Evolutionary conservation across 2,797 vertebrate genomes (phyloP), one percentile per base, ranked within the genome.

Genomic region (Erithacus rubecula): DNA sequence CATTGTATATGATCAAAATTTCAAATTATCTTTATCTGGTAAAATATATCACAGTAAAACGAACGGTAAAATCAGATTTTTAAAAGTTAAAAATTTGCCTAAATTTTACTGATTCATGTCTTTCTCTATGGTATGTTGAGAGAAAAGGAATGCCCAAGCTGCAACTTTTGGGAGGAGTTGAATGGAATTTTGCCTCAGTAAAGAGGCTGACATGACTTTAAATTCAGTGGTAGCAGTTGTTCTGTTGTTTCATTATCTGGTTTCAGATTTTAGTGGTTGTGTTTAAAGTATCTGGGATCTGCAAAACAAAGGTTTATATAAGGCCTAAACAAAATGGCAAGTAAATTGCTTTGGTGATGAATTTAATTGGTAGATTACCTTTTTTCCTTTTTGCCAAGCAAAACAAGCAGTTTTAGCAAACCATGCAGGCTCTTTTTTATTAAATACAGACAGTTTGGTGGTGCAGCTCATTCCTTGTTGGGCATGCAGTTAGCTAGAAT

Each of bases 241-340:
- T 92, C 86, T 87, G 59, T 68, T 83, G 18, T 75, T 79, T 72
- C 74, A 17, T 71, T 91, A 56, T 83, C 78, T 93, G 63, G 39
- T 94, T 95, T 96, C 81, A 69, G n/a, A 65, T 56, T 67, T 85
- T 91, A 75, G 41, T 86, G 68, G 30, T 77, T 94, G 29, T 64
- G 68, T 88, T 92, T 89, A 81, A 93, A 88, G 53, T 92, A 59
- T 95, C 91, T 55, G 51, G 24, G 85, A 75, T 96, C 44, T 83
- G 87, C 83, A 91, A 91, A 96, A 94, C 89, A 96, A 96, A 94
- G 80, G 56, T 95, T 97, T 97, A 90, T 68, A 36, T 94, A 94
- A 93, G 82, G 32, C 77, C 43, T 91, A 91, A 96, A 95, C 80
- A 91, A 93, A 96, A 89, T 26, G 63, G 90, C 94, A 94, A 96